A percentile compares a stretch with the other conserved stretches of the same genome.
Evolutionary conservation across 2,888 invertebrate genomes (phyloP).

Genomic region (Deilephila elpenor): DNA sequence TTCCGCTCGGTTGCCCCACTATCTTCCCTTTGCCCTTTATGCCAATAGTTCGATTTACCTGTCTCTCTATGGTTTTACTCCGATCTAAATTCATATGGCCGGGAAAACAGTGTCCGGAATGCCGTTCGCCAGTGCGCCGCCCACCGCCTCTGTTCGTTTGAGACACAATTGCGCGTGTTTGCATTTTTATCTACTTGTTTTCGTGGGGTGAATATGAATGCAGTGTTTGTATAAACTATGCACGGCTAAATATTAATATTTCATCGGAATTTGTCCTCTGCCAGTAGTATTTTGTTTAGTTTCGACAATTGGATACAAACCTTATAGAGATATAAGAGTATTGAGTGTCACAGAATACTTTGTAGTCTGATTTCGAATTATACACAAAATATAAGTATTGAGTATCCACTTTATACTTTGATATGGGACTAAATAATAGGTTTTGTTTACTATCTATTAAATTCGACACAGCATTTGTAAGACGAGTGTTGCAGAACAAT

Average conservation of each 20-base stretch:
- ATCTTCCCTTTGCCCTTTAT: conserved; percentile 62
- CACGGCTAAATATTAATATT: conserved; percentile 76
- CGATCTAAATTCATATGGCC: conserved; percentile 82
- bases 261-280: conserved; percentile 59
- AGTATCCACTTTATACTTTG: background rate
- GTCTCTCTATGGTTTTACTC: conserved; percentile 69
- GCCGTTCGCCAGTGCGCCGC: conserved; percentile 45
- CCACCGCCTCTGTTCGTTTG: conserved; percentile 70
- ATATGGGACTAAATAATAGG: background rate
- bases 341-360: background rate
- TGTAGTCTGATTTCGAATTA: background rate
- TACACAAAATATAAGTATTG: background rate
- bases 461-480: too few species aligned
- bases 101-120: conserved; percentile 76
- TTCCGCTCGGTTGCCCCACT: conserved; percentile 46
- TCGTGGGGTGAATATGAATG: conserved; percentile 81
- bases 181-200: conserved; percentile 83
- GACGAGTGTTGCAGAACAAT: too few species aligned
- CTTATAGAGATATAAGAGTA: background rate
- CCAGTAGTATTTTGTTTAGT: conserved; percentile 7
- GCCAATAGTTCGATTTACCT: conserved; percentile 72
- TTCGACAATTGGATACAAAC: background rate
- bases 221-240: conserved; percentile 73
- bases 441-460: background rate
- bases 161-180: conserved; percentile 81